These are phyloP conservation scores for Osmerus eperlanus DNA, from an alignment of 2,113 vertebrate species.

Conservation along the genomic window DNA sequence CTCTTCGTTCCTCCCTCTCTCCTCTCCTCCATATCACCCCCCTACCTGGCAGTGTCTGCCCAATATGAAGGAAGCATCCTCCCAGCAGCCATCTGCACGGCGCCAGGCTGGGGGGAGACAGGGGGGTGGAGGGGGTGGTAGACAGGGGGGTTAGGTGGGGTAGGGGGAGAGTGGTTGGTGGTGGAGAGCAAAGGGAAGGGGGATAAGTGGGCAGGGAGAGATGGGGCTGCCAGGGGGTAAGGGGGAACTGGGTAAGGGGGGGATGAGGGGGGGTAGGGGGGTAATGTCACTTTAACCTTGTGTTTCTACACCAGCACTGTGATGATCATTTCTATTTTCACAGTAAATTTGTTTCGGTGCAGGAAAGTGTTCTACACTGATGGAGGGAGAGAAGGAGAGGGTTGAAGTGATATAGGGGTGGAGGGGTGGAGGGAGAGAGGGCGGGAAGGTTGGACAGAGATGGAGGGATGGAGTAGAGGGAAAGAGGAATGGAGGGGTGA, in stretches of 20 bases:
- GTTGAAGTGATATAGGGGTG: conserved; percentile 18
- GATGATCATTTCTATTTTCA: conserved; percentile 79
- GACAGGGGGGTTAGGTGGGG: conserved; percentile 4
- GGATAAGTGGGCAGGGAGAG: no score
- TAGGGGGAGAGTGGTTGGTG: no score
- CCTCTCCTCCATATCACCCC: conserved; percentile 8
- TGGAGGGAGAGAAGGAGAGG: not conserved
- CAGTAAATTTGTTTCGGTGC: conserved; percentile 70
- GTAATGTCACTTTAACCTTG: conserved; percentile 80
- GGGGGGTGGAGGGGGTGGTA: conserved; percentile 17
- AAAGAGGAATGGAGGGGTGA: conserved; percentile 21
- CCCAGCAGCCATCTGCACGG: no score
- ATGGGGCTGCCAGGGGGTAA: no score
- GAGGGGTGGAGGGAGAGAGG: conserved; percentile 9
- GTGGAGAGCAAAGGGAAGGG: no score
- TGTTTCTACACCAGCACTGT: conserved; percentile 68
- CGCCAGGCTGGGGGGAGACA: no score
- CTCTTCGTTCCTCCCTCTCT: conserved; percentile 38
- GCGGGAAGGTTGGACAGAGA: conserved; percentile 15
- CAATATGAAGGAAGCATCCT: no score
- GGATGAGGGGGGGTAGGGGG: conserved; percentile 14
- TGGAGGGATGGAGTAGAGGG: conserved; percentile 25
- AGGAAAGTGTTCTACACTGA: conserved; percentile 15
- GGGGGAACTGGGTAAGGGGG: no score
- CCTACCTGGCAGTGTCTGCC: no score